phyloP scores from a whole-genome alignment of 2,888 invertebrate genomes.

The Pandemis heparana region DNA sequence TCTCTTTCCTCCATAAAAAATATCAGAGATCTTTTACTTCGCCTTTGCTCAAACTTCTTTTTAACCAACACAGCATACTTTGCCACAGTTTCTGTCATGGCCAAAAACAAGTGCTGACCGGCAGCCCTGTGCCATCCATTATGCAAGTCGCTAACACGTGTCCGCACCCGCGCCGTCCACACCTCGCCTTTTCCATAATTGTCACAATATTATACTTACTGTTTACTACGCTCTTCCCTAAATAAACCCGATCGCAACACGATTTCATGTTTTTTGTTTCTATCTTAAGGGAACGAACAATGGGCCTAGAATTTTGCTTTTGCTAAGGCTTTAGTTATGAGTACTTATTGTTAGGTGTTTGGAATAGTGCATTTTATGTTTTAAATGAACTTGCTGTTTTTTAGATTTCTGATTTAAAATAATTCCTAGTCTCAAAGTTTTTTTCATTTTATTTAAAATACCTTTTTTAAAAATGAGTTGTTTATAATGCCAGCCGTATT shows the following conservation, averaged over 20 bases:
- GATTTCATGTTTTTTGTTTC: constrained; percentile 37
- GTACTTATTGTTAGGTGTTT: constrained; percentile 15
- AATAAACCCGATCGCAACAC: constrained; percentile 47
- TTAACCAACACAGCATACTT: too few species aligned
- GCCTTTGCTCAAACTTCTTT: too few species aligned
- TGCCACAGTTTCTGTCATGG: too few species aligned
- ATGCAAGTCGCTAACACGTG: constrained; percentile 81
- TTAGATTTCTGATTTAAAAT: too few species aligned
- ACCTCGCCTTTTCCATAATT: constrained; percentile 80
- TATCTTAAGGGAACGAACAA: constrained; percentile 32
- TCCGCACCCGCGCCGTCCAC: constrained; percentile 69
- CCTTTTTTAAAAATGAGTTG: too few species aligned
- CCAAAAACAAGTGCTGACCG: neutral
- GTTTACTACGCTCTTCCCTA: constrained; percentile 59
- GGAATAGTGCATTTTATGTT: constrained; percentile 1
- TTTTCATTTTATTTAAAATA: too few species aligned
- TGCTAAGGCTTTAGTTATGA: constrained; percentile 30
- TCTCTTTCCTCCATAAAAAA: neutral
- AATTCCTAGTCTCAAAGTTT: too few species aligned
- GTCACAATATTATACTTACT: constrained; percentile 72
- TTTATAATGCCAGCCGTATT: too few species aligned
- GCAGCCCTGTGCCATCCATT: constrained; percentile 74
- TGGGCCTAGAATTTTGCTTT: constrained; percentile 24
- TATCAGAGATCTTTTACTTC: neutral
- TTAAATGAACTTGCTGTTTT: neutral